phyloP scores from a whole-genome alignment of 1,140 invertebrate species.

The Caenorhabditis latens region DNA sequence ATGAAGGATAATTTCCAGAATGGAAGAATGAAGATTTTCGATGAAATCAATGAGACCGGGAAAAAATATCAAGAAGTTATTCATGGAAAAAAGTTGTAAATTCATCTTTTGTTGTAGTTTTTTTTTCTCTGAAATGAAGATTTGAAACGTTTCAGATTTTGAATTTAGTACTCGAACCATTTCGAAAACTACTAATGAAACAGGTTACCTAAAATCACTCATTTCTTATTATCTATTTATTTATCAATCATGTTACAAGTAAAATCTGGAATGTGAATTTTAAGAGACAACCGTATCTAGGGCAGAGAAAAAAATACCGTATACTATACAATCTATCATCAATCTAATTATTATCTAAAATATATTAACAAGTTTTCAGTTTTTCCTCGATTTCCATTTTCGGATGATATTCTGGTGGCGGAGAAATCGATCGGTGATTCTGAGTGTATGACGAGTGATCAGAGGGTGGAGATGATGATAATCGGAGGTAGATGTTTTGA shows the following conservation, averaged over 20 bases:
- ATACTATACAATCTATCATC: too few species aligned
- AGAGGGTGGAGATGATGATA: not conserved
- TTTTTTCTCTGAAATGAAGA: too few species aligned
- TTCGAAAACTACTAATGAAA: too few species aligned
- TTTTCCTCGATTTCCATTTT: slow-evolving; percentile 42
- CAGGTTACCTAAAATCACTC: too few species aligned
- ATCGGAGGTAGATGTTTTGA: not conserved
- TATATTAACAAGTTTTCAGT: slow-evolving; percentile 26
- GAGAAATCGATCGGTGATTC: not conserved
- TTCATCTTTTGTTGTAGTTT: too few species aligned
- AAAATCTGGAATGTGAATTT: too few species aligned
- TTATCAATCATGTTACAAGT: too few species aligned
- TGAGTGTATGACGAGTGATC: not conserved
- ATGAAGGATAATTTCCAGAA: slow-evolving; percentile 11
- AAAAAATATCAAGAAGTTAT: slow-evolving; percentile 25
- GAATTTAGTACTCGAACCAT: too few species aligned
- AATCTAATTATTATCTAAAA: not conserved
- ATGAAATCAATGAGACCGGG: not conserved
- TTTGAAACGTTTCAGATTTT: too few species aligned
- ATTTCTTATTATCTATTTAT: too few species aligned
- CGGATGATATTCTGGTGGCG: slow-evolving; percentile 14
- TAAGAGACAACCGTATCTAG: too few species aligned
- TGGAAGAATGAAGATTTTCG: slow-evolving; percentile 2
- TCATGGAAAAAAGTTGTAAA: not conserved
- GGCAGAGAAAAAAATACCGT: too few species aligned